phyloP scores from a whole-genome alignment of 92 coral and sea anemone species.

The Heteractis magnifica region DNA sequence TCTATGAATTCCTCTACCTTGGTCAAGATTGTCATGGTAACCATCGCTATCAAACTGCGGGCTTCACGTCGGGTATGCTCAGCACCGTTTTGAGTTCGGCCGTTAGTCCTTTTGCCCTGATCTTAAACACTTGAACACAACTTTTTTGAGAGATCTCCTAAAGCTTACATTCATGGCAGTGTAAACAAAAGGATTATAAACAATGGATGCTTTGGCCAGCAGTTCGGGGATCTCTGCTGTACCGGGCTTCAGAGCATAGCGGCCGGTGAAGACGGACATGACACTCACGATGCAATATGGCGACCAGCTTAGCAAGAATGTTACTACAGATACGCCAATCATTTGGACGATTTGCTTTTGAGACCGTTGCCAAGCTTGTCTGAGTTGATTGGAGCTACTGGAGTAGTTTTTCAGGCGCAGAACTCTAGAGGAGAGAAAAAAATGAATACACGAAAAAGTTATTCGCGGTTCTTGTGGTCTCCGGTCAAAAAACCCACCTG shows the following conservation, averaged over 20 bases:
- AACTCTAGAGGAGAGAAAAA: background rate
- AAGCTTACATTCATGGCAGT: conserved; percentile 42
- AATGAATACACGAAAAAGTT: background rate
- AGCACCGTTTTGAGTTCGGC: background rate
- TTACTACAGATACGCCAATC: conserved; percentile 46
- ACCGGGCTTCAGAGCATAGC: conserved; percentile 31
- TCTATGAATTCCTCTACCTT: too few species aligned
- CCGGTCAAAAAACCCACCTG: too few species aligned
- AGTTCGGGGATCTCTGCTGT: conserved; percentile 57
- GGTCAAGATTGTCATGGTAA: too few species aligned
- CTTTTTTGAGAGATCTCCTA: conserved; percentile 25
- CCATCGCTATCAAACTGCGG: too few species aligned
- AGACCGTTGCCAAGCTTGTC: conserved; percentile 17
- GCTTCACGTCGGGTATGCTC: background rate
- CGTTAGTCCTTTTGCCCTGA: background rate
- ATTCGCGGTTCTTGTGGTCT: background rate
- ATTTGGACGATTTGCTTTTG: conserved; percentile 42
- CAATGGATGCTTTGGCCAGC: conserved; percentile 61
- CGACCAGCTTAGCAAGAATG: conserved; percentile 59
- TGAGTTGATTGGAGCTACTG: background rate
- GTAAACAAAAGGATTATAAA: conserved; percentile 58
- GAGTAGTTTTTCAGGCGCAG: background rate
- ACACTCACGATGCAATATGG: conserved; percentile 56
- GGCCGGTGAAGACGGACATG: conserved; percentile 38
- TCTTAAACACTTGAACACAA: background rate